phyloP scores from a whole-genome alignment of 2,888 invertebrate species.

The Meta bourneti region DNA sequence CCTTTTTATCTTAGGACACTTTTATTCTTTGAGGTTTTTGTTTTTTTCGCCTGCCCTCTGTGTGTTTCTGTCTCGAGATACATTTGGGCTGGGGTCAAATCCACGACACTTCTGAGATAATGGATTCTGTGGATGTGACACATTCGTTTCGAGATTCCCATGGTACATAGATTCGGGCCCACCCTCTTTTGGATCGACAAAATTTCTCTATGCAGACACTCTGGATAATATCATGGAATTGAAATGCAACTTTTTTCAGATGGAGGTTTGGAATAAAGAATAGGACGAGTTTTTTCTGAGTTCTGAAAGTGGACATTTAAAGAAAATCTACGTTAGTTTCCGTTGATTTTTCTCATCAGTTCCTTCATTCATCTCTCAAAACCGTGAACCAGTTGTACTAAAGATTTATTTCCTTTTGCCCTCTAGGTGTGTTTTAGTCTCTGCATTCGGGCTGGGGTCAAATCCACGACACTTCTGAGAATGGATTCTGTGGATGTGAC shows the following conservation, averaged over 20 bases:
- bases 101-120: slow-evolving; percentile 70
- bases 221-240: slow-evolving; percentile 14
- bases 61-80: slow-evolving; percentile 46
- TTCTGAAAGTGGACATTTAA: too few relatives aligned
- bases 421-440: too few relatives aligned
- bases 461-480: slow-evolving; percentile 70
- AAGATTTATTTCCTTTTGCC: too few relatives aligned
- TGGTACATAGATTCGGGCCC: slow-evolving; percentile 46
- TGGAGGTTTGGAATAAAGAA: too few relatives aligned
- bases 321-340: too few relatives aligned
- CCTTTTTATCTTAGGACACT: slow-evolving; percentile 71
- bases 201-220: neutral
- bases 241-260: too few relatives aligned
- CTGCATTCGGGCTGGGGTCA: slow-evolving; percentile 70
- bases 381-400: too few relatives aligned
- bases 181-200: slow-evolving; percentile 15
- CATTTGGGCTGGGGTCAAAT: slow-evolving; percentile 73
- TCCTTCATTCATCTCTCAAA: too few relatives aligned
- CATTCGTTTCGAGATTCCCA: slow-evolving; percentile 71
- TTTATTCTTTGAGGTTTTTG: slow-evolving; percentile 59
- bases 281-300: too few relatives aligned
- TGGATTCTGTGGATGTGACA: slow-evolving; percentile 71
- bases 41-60: slow-evolving; percentile 2
- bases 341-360: too few relatives aligned
- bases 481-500: slow-evolving; percentile 69